Base-by-base conservation (phyloP, 2,888 invertebrate species). In the Eucriotettix oculatus region DNA sequence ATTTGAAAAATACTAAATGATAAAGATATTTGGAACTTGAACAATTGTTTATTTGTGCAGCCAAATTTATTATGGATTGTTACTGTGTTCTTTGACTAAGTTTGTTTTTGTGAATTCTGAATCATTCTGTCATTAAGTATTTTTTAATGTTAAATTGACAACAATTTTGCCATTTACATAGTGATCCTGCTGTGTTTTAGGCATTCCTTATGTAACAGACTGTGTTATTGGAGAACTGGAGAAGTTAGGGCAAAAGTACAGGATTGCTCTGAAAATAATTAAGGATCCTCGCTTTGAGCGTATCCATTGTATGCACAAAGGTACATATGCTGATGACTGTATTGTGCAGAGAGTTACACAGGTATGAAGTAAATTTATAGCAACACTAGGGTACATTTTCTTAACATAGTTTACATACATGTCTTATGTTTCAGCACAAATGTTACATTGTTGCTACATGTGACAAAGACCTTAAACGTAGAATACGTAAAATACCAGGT, bases 371-470 rank as follows among this genome's bases (percentile, higher is more conserved):
- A 9, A 2, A 48, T 48, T 48, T n/a, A 2, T 48, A 14, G 48
- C n/a, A 3, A 48, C 12, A 48, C 12, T 5, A 2, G 5, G 12
- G 9, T 48, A 12, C 48, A 48, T 48, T n/a, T 9, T 14, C 48
- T 5, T 48, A 48, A 48, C 48, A 48, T 1, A 14, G 48, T 48
- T 48, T 14, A 48, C 12, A 5, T 14, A 48, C 9, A 14, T 48
- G 3, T 42, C 48, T 59, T 57, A 17, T 42, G 43, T 10, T 29
- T 43, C 72, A 98, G 80, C 97, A 98, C 73, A 99, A 99, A 72
- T 99, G 98, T 77, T 99, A 97, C 72, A 98, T 99, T 69, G 97
- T 99, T 43, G 99, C 96, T 1, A 99, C 99, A 14, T 98, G 97
- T 78, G 99, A 99, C 74, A 96, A 91, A 74, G 99, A 98, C 73